Percentiles rank a stretch among this genome's conserved stretches.
Conservation (phyloP, 2,888 invertebrate species). For the Pantelozetes paolii region DNA sequence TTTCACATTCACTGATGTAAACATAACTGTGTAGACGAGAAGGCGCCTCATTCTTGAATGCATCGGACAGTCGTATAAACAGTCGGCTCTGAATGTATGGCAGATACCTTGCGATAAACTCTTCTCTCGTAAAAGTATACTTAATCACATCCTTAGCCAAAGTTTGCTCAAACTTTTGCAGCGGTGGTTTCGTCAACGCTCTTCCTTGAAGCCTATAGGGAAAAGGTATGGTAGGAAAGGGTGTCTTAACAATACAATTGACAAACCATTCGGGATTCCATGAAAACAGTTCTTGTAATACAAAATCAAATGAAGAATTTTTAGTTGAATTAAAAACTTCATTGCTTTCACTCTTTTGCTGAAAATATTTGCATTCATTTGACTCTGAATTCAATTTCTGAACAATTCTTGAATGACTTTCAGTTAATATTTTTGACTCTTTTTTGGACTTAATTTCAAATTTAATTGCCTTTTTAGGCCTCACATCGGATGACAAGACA, state of each 20-base stretch:
- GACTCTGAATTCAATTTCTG: too few relatives aligned
- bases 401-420: too few relatives aligned
- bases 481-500: too few relatives aligned
- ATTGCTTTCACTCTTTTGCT: too few relatives aligned
- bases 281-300: conserved; percentile 13
- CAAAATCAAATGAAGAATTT: background rate
- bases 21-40: background rate
- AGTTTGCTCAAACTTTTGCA: background rate
- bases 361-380: too few relatives aligned
- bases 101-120: conserved; percentile 6
- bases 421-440: too few relatives aligned
- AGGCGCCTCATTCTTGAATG: conserved; percentile 25
- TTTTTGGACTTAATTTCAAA: too few relatives aligned
- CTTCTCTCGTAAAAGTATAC: background rate
- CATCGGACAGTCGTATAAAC: background rate
- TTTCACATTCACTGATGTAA: background rate
- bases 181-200: background rate
- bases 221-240: too few relatives aligned
- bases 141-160: background rate
- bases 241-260: background rate
- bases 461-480: too few relatives aligned
- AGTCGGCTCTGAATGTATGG: background rate
- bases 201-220: conserved; percentile 17
- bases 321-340: too few relatives aligned
- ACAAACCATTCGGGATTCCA: conserved; percentile 15